Percentiles rank a stretch among this genome's conserved stretches.
These are phyloP conservation scores for Aphodius sticticus DNA, from an alignment of 2,888 invertebrate species.

Conservation along the genomic window DNA sequence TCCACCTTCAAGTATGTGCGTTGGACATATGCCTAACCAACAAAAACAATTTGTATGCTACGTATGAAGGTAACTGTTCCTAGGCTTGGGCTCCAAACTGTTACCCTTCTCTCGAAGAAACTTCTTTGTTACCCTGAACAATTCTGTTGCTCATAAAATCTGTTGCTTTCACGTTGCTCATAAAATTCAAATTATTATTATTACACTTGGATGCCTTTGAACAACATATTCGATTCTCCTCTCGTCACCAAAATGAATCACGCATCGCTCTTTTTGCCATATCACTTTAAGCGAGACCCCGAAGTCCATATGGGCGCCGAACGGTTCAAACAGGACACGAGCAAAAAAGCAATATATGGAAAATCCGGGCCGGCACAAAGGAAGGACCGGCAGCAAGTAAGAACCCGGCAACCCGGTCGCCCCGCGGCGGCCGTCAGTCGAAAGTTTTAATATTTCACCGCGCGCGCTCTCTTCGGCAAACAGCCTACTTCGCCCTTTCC, in stretches of 20 bases:
- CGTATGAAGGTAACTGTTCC: no score
- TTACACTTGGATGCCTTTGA: background rate
- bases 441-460: conserved; percentile 52
- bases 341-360: conserved; percentile 26
- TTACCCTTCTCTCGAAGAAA: no score
- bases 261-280: background rate
- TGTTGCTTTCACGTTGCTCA: no score
- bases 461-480: conserved; percentile 49
- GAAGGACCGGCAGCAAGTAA: conserved; percentile 8
- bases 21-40: no score
- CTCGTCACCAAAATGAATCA: background rate
- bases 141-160: no score
- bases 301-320: background rate
- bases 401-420: conserved; percentile 34
- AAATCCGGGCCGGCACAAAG: conserved; percentile 31
- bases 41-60: no score
- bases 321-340: background rate
- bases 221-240: background rate
- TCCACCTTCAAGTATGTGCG: no score
- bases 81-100: no score
- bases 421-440: conserved; percentile 42
- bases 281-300: background rate
- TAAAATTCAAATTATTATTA: no score
- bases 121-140: no score
- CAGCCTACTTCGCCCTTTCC: conserved; percentile 39